These are phyloP conservation scores for Limnephilus auricula DNA, from an alignment of 2,888 invertebrate species.

Conservation along the genomic window DNA sequence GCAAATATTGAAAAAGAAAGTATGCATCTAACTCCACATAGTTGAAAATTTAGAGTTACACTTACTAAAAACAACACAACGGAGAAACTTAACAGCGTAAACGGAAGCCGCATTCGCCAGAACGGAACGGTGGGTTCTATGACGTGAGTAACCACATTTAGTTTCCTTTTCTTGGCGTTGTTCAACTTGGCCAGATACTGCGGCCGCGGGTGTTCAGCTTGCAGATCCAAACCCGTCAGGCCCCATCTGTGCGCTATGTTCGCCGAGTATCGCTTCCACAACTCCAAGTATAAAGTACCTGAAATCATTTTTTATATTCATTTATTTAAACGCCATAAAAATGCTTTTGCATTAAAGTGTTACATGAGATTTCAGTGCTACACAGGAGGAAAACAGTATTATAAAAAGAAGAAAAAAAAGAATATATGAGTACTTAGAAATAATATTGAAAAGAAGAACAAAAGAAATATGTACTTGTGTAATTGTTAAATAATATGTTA, in stretches of 20 bases:
- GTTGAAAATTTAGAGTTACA: slow-evolving; percentile 29
- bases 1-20: too few species aligned
- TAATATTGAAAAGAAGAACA: too few species aligned
- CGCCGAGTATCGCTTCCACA: slow-evolving; percentile 90
- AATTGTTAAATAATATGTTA: too few species aligned
- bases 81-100: slow-evolving; percentile 83
- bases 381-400: too few species aligned
- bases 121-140: slow-evolving; percentile 86
- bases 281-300: slow-evolving; percentile 86
- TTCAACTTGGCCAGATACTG: slow-evolving; percentile 83
- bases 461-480: too few species aligned
- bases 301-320: slow-evolving; percentile 44
- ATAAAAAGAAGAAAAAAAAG: too few species aligned
- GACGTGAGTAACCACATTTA: slow-evolving; percentile 78
- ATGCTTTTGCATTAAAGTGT: too few species aligned
- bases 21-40: background rate
- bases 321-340: too few species aligned
- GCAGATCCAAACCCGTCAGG: slow-evolving; percentile 84
- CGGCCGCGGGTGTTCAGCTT: slow-evolving; percentile 87
- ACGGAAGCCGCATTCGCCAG: slow-evolving; percentile 85
- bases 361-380: too few species aligned
- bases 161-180: slow-evolving; percentile 76
- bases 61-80: slow-evolving; percentile 78
- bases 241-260: slow-evolving; percentile 91
- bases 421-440: too few species aligned